These are phyloP conservation scores for Eumeta japonica DNA, from an alignment of 1,140 invertebrate genomes.

Conservation along the genomic window DNA sequence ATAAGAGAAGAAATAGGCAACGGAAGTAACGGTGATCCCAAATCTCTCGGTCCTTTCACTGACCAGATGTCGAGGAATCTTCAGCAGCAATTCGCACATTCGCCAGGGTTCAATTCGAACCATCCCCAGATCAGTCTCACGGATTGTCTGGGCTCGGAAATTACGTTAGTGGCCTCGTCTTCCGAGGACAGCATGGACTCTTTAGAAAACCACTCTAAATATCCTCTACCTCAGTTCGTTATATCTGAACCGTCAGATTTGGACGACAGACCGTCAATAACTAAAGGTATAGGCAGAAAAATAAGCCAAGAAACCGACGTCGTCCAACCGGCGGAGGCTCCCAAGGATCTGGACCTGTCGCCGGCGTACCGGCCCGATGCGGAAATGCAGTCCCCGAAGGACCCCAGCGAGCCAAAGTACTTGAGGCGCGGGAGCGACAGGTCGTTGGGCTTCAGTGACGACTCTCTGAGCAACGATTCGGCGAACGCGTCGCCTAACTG, in stretches of 20 bases:
- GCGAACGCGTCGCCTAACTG: constrained; percentile 50
- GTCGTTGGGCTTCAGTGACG: constrained; percentile 67
- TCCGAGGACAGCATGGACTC: constrained; percentile 67
- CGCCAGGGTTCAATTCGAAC: constrained; percentile 14
- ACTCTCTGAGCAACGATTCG: constrained; percentile 65
- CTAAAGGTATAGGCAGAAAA: constrained; percentile 72
- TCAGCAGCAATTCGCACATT: constrained; percentile 16
- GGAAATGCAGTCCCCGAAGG: constrained; percentile 40
- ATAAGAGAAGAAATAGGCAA: constrained; percentile 78
- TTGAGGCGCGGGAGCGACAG: constrained; percentile 59
- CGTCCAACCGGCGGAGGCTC: constrained; percentile 12
- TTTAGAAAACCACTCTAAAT: constrained; percentile 52
- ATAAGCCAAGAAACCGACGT: constrained; percentile 61
- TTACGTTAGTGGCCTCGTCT: constrained; percentile 71
- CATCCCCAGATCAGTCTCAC: constrained; percentile 88
- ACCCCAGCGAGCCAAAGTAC: constrained; percentile 31
- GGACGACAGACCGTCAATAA: constrained; percentile 77
- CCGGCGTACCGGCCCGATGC: constrained; percentile 18
- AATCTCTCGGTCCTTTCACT: constrained; percentile 11
- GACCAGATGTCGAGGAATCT: constrained; percentile 15
- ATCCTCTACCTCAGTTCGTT: constrained; percentile 63
- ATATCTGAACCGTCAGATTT: constrained; percentile 74
- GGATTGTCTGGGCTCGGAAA: constrained; percentile 82
- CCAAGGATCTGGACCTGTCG: constrained; percentile 14
- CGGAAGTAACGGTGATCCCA: constrained; percentile 28